phyloP scores from a whole-genome alignment of 1,140 invertebrate genomes.

The Drosophila sp. region DNA sequence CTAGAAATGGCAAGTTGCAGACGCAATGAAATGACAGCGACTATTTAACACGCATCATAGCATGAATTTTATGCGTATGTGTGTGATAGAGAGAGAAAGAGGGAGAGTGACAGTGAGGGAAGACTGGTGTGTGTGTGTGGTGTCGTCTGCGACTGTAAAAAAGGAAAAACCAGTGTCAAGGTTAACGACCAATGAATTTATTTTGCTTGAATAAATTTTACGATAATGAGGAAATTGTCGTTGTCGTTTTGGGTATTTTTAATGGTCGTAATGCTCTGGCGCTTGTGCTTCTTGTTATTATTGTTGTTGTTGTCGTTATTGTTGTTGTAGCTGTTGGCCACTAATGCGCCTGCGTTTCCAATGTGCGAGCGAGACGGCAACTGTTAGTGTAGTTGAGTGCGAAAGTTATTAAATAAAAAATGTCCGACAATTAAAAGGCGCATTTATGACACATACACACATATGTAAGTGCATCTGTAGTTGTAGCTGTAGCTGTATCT shows the following conservation, averaged over 20 bases:
- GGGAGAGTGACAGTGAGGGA: slow-evolving; percentile 6
- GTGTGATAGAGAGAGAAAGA: slow-evolving; percentile 13
- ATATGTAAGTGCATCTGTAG: not conserved
- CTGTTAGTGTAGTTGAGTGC: not conserved
- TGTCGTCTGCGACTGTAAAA: slow-evolving; percentile 46
- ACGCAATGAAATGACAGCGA: slow-evolving; percentile 67
- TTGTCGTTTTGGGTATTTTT: slow-evolving; percentile 85
- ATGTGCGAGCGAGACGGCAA: slow-evolving; percentile 36
- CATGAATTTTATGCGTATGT: slow-evolving; percentile 68
- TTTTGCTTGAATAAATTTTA: slow-evolving; percentile 85
- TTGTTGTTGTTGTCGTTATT: slow-evolving; percentile 7
- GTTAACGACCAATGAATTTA: slow-evolving; percentile 85
- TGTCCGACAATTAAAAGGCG: slow-evolving; percentile 46
- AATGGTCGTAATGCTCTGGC: slow-evolving; percentile 77
- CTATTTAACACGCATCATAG: slow-evolving; percentile 79
- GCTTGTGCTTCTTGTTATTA: slow-evolving; percentile 40
- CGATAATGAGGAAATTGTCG: slow-evolving; percentile 85
- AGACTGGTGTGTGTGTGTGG: slow-evolving; percentile 5
- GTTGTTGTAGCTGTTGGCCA: slow-evolving; percentile 12
- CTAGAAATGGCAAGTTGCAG: slow-evolving; percentile 61
- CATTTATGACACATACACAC: not conserved
- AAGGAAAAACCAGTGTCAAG: slow-evolving; percentile 85
- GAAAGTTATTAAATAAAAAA: slow-evolving; percentile 39
- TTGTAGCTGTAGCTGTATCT: not conserved
- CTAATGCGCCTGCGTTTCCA: slow-evolving; percentile 51